Evolutionary conservation across 2,797 vertebrate genomes (phyloP), one percentile per base, ranked within the genome.

Genomic region (Sciurus carolinensis): DNA sequence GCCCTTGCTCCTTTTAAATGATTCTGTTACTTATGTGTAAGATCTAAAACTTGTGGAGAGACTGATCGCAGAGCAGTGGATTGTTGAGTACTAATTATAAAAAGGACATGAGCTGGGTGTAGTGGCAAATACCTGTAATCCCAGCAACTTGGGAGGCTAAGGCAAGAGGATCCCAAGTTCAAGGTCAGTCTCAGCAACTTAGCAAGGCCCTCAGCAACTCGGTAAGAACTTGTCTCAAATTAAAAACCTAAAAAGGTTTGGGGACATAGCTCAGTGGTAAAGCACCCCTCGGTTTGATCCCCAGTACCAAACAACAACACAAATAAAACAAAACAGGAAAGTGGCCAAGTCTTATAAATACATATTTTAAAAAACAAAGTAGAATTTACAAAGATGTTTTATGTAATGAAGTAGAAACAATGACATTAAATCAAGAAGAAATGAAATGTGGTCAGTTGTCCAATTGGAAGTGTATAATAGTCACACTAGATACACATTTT

Each of bases 401-500:
- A 22, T 67, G 67, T 90, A 77, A 10, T 91, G 24, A 22, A 33
- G 17, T 57, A 96, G 69, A 33, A 96, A 67, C 39, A 89, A 92
- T 85, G 33, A 28, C 67, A 93, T 30, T 77, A 89, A 86, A 88
- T 11, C 80, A 47, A 92, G 39, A 91, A 91, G 17, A 97, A 92
- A 92, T 82, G 12, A 94, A 92, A 90, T 90, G 54, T 86, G 75
- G 8, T 17, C 42, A 81, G 47, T 92, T 50, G 95, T 72, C 44
- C 75, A 92, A 69, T 0, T 75, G 36, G 36, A 92, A 44, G 18
- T 50, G 9, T 80, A 5, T 75, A 87, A 80, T 20, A 89, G 4
- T 7, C 50, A 96, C 36, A 50, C 89, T 91, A 95, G 26, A 93
- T 18, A 90, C 12, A 91, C 44, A 87, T 88, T 67, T 77, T 95